Evolutionary conservation across 2,888 invertebrate genomes (phyloP).

Genomic region (Chaitophorus viminalis): DNA sequence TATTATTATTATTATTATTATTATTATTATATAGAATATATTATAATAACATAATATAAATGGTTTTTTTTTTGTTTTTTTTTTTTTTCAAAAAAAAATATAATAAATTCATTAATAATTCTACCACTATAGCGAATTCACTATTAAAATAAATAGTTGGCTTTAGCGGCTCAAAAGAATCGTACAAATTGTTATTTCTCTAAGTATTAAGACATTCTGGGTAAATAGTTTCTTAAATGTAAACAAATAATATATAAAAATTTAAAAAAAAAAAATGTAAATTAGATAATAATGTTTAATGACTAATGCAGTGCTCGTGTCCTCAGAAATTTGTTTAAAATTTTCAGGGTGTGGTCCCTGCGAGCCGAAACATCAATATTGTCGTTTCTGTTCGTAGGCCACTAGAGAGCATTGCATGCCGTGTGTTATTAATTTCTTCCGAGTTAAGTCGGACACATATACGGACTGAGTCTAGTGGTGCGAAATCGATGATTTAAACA

Average conservation of each 20-base stretch:
- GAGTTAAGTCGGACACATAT: not conserved
- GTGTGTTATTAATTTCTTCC: constrained; percentile 16
- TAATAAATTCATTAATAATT: constrained; percentile 43
- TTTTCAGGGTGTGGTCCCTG: constrained; percentile 20
- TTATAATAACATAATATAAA: constrained; percentile 31
- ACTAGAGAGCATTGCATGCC: constrained; percentile 47
- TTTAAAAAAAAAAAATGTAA: constrained; percentile 18
- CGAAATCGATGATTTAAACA: constrained; percentile 9
- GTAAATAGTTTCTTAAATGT: constrained; percentile 49
- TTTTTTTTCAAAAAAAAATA: too few relatives aligned
- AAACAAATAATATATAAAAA: constrained; percentile 23
- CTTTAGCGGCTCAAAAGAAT: constrained; percentile 57
- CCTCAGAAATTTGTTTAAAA: not conserved
- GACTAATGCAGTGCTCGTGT: not conserved
- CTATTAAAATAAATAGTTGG: constrained; percentile 53
- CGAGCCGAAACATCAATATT: constrained; percentile 21
- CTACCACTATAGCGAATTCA: constrained; percentile 53
- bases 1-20: constrained; percentile 31
- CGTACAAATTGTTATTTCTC: constrained; percentile 52
- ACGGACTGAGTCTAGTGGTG: constrained; percentile 29
- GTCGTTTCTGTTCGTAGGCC: constrained; percentile 7
- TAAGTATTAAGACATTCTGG: constrained; percentile 50
- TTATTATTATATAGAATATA: constrained; percentile 47
- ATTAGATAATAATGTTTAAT: constrained; percentile 3
- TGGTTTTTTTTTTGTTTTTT: constrained; percentile 26